Conservation (phyloP, 2,888 invertebrate genomes). For the Eumacrocentrus americanus region DNA sequence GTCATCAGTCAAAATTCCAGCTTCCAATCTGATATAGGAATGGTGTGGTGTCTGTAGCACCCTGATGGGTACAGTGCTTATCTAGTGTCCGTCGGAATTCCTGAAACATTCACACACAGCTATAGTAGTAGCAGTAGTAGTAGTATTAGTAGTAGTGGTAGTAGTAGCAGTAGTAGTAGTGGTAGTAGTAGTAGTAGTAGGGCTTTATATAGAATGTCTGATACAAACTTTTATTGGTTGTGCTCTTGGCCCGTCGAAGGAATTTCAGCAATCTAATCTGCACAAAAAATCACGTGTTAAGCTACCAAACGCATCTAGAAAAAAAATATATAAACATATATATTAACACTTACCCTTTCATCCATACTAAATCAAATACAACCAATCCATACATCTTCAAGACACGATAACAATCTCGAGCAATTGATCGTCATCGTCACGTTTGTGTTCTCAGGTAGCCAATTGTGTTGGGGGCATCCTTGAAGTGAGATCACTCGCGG, state of each 20-base stretch:
- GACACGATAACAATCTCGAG: slow-evolving; percentile 15
- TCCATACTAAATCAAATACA: no score
- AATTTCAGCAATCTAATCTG: slow-evolving; percentile 28
- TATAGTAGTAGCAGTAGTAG: no score
- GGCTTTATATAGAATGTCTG: no score
- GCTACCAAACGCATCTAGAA: slow-evolving; percentile 8
- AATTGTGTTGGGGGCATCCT: slow-evolving; percentile 13
- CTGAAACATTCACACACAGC: background rate
- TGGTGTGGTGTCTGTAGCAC: no score
- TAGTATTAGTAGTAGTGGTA: no score
- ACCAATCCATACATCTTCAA: no score
- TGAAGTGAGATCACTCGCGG: slow-evolving; percentile 5
- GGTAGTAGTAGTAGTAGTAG: no score
- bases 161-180: no score
- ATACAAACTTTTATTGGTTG: slow-evolving; percentile 18
- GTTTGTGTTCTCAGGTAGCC: slow-evolving; percentile 18
- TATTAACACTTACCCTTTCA: no score
- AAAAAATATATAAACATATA: no score
- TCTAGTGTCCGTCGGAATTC: slow-evolving; percentile 24
- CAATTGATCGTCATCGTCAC: slow-evolving; percentile 21
- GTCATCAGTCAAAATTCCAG: slow-evolving; percentile 32
- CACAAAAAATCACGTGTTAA: slow-evolving; percentile 18
- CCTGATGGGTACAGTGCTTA: no score
- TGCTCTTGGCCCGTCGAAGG: slow-evolving; percentile 11
- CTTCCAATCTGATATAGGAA: slow-evolving; percentile 28